phyloP scores from a whole-genome alignment of 1,140 invertebrate species.

The Drosophila mayri region DNA sequence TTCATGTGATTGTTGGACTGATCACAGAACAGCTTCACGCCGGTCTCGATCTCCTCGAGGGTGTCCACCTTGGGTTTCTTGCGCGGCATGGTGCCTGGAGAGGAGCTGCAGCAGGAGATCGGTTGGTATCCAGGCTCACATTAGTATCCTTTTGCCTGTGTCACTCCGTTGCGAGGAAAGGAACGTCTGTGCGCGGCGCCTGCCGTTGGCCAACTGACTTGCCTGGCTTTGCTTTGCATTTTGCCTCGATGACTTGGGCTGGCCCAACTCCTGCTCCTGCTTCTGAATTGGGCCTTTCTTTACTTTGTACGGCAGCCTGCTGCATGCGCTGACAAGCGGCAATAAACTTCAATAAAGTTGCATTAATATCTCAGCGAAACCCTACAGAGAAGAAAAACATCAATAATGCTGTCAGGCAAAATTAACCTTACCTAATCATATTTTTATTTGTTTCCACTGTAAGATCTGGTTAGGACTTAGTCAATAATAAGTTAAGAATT shows the following conservation, averaged over 20 bases:
- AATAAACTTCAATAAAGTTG: slow-evolving; percentile 81
- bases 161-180: slow-evolving; percentile 1
- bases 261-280: not conserved
- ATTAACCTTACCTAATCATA: not conserved
- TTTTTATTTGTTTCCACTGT: slow-evolving; percentile 7
- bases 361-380: slow-evolving; percentile 73
- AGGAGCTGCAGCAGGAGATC: not conserved
- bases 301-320: slow-evolving; percentile 47
- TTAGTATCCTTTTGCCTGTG: not conserved
- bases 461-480: not conserved
- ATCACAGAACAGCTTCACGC: slow-evolving; percentile 88
- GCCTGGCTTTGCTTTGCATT: slow-evolving; percentile 43
- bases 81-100: slow-evolving; percentile 64
- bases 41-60: slow-evolving; percentile 86
- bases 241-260: slow-evolving; percentile 27
- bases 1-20: slow-evolving; percentile 90
- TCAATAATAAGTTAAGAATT: not conserved
- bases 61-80: slow-evolving; percentile 85
- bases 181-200: slow-evolving; percentile 46
- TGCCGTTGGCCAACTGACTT: slow-evolving; percentile 61
- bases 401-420: not conserved
- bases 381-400: slow-evolving; percentile 12
- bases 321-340: slow-evolving; percentile 77
- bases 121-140: not conserved
- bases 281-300: slow-evolving; percentile 26